These are phyloP conservation scores for Macaca nemestrina DNA, from an alignment of 2,113 vertebrate genomes.

Conservation along the genomic window DNA sequence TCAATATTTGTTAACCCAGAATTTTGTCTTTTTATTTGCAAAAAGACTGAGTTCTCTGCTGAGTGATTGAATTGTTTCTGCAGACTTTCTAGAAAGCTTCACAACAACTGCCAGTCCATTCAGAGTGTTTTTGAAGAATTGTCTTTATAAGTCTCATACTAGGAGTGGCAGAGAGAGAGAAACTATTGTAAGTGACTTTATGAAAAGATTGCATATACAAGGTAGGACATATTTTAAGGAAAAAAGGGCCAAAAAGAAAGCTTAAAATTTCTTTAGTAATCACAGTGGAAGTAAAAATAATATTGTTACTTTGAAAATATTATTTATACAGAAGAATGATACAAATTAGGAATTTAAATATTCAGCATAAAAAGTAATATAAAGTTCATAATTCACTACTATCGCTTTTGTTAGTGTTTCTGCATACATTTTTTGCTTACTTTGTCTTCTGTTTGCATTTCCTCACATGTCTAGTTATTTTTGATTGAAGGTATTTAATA, in stretches of 20 bases:
- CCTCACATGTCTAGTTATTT: not conserved
- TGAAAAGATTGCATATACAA: not conserved
- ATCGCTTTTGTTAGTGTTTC: not conserved
- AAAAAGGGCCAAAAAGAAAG: not conserved
- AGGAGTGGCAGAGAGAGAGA: not conserved
- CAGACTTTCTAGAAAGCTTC: constrained; percentile 89
- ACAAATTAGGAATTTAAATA: not conserved
- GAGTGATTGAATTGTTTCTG: constrained; percentile 92
- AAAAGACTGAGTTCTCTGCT: constrained; percentile 92
- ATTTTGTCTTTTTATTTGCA: constrained; percentile 90
- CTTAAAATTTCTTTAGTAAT: not conserved
- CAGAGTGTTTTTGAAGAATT: constrained; percentile 89
- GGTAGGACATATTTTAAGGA: not conserved
- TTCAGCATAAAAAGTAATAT: not conserved
- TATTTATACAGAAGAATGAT: not conserved
- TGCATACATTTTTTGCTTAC: not conserved
- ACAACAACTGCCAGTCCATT: constrained; percentile 92
- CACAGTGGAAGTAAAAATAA: not conserved
- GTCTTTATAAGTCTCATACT: not conserved
- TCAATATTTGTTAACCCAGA: constrained; percentile 95
- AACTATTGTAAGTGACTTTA: not conserved
- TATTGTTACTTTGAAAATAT: not conserved
- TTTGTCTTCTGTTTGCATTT: not conserved
- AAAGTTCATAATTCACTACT: not conserved
- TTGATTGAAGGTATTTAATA: not conserved